These are phyloP conservation scores for Zonotrichia albicollis DNA, from an alignment of 2,797 vertebrate genomes.

Conservation along the genomic window DNA sequence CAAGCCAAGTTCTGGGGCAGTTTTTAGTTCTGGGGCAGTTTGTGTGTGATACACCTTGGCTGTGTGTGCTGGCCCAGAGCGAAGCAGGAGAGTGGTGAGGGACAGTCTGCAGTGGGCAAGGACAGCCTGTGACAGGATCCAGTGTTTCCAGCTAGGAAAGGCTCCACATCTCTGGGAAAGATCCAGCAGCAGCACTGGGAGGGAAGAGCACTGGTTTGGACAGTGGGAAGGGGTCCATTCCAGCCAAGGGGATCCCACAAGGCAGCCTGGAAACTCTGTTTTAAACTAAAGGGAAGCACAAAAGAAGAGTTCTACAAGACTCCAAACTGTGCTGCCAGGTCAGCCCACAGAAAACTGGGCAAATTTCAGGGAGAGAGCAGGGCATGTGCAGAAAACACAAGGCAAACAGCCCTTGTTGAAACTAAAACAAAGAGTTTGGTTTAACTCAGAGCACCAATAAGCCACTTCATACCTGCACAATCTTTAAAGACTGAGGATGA, in stretches of 20 bases:
- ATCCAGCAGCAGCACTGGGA: neutral
- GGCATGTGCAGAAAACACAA: neutral
- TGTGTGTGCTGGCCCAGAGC: neutral
- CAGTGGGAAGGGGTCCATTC: neutral
- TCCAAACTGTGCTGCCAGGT: neutral
- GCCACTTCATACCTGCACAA: neutral
- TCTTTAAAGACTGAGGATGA: neutral
- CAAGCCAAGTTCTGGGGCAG: accelerated
- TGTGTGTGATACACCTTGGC: neutral
- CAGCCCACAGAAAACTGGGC: neutral
- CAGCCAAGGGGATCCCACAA: neutral
- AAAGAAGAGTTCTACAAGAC: neutral
- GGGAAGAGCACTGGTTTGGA: neutral
- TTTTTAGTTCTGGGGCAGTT: neutral
- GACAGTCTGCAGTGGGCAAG: neutral
- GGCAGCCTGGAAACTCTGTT: neutral
- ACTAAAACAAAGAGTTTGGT: neutral
- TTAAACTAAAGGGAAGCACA: neutral
- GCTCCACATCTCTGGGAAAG: neutral
- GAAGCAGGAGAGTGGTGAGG: accelerated
- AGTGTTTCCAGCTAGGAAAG: neutral
- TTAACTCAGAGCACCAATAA: neutral
- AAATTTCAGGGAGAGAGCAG: neutral
- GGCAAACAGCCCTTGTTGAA: neutral
- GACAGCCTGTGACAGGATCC: neutral